Percentiles rank a stretch among this genome's conserved stretches.
Evolutionary conservation across 2,797 vertebrate genomes (phyloP).

Genomic region (Heteromormyrus szaboi): DNA sequence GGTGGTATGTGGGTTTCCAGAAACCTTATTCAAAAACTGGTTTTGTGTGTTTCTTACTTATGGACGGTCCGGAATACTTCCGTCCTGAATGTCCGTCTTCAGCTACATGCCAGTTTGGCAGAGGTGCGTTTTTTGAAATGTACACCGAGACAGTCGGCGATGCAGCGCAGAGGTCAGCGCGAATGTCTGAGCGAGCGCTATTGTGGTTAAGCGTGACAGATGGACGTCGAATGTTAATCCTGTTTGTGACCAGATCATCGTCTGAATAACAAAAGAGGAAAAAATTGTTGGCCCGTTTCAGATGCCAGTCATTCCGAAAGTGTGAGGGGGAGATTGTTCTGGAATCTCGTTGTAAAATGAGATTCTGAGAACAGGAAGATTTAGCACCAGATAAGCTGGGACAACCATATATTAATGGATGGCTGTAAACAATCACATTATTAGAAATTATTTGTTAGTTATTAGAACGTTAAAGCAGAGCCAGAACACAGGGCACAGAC

Average conservation of each 20-base stretch:
- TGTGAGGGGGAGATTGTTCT: background rate
- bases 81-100: background rate
- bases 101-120: background rate
- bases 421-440: background rate
- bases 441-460: background rate
- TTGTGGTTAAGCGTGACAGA: constrained; percentile 66
- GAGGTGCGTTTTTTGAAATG: constrained; percentile 12
- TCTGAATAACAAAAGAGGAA: constrained; percentile 61
- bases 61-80: background rate
- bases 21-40: background rate
- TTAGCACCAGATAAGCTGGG: background rate
- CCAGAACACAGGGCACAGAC: too few species aligned
- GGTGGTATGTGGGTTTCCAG: background rate
- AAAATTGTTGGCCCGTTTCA: constrained; percentile 7
- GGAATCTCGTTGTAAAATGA: background rate
- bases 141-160: constrained; percentile 13
- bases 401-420: background rate
- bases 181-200: constrained; percentile 36
- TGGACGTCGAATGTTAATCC: constrained; percentile 71
- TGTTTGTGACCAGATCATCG: constrained; percentile 62
- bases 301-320: constrained; percentile 54
- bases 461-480: background rate
- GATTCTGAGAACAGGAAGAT: background rate
- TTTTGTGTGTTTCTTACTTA: background rate
- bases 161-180: constrained; percentile 24